phyloP scores from a whole-genome alignment of 2,888 invertebrate species.

The Watsonalla binaria region DNA sequence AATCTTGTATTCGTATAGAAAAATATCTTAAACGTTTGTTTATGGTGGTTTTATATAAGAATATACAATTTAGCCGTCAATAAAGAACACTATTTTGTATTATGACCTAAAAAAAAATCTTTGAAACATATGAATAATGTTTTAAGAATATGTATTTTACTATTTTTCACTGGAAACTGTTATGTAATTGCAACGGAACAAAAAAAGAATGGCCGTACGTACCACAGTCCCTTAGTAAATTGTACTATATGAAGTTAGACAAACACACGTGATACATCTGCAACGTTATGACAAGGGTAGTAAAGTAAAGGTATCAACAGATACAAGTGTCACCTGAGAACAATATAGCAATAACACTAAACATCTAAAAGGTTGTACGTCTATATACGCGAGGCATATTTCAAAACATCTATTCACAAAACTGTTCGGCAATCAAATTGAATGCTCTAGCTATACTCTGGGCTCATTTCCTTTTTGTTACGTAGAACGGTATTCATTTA shows the following conservation, averaged over 20 bases:
- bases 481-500: constrained; percentile 67
- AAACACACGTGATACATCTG: constrained; percentile 2
- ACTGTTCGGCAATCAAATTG: constrained; percentile 55
- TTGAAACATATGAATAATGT: too few relatives aligned
- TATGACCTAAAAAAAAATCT: too few relatives aligned
- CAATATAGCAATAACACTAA: constrained; percentile 27
- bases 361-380: constrained; percentile 16
- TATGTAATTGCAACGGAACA: too few relatives aligned
- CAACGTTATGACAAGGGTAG: constrained; percentile 2
- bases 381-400: constrained; percentile 38
- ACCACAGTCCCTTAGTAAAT: too few relatives aligned
- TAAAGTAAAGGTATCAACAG: constrained; percentile 14
- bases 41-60: too few relatives aligned
- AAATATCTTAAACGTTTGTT: too few relatives aligned
- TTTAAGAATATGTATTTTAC: too few relatives aligned
- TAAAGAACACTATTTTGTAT: too few relatives aligned
- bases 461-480: constrained; percentile 73
- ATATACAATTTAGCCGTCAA: too few relatives aligned
- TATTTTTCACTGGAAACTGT: too few relatives aligned
- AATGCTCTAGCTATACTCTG: constrained; percentile 41
- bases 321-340: constrained; percentile 21
- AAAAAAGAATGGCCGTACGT: too few relatives aligned
- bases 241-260: too few relatives aligned
- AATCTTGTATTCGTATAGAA: background rate
- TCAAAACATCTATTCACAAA: constrained; percentile 46